Conservation (phyloP, 2,888 invertebrate genomes). For the Aphrophora alni region DNA sequence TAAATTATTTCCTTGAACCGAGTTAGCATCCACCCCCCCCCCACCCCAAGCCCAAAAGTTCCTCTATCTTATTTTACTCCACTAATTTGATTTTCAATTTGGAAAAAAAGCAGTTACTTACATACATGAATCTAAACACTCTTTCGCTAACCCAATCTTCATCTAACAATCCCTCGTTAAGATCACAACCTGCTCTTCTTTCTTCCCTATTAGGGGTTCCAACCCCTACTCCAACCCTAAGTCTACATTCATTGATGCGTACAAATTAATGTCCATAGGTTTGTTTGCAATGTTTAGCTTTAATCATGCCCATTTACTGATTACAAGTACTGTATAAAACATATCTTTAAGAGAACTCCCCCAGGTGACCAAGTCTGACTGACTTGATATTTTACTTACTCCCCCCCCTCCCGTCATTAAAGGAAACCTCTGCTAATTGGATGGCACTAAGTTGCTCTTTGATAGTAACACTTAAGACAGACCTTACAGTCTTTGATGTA, state of each 20-base stretch:
- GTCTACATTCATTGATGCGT: background rate
- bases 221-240: background rate
- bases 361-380: background rate
- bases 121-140: too few relatives aligned
- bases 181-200: background rate
- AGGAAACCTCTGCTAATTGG: background rate
- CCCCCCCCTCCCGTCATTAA: background rate
- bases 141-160: too few relatives aligned
- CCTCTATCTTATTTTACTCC: too few relatives aligned
- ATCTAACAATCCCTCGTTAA: too few relatives aligned
- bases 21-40: too few relatives aligned
- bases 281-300: background rate
- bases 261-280: background rate
- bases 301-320: background rate
- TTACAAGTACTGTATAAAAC: background rate
- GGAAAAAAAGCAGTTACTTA: too few relatives aligned
- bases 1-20: too few relatives aligned
- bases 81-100: too few relatives aligned
- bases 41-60: too few relatives aligned
- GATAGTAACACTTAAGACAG: background rate
- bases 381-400: constrained; percentile 4
- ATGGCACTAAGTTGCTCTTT: background rate
- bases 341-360: background rate
- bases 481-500: background rate
- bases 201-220: background rate